phyloP scores from a whole-genome alignment of 2,888 invertebrate genomes.

The Plemyria rubiginata region DNA sequence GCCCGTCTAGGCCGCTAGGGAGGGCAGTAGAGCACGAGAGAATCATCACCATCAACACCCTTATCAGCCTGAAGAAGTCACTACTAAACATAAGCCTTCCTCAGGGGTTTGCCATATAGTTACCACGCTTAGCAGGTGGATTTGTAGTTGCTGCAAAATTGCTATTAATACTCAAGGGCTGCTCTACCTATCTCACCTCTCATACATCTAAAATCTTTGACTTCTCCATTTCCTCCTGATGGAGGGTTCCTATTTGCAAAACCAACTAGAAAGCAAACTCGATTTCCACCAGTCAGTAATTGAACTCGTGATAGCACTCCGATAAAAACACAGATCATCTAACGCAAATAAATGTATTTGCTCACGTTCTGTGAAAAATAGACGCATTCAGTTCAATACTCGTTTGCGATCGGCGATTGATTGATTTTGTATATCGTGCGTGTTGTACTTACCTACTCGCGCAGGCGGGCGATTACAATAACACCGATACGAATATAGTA shows the following conservation, averaged over 20 bases:
- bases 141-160: too few relatives aligned
- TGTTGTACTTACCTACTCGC: neutral
- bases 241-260: neutral
- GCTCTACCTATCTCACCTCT: too few relatives aligned
- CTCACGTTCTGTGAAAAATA: conserved; percentile 15
- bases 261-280: conserved; percentile 4
- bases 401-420: conserved; percentile 28
- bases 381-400: conserved; percentile 17
- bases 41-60: too few relatives aligned
- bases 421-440: conserved; percentile 28
- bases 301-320: conserved; percentile 15
- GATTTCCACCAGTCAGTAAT: conserved; percentile 8
- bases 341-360: conserved; percentile 26
- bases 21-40: too few relatives aligned
- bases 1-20: too few relatives aligned
- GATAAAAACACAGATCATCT: conserved; percentile 25
- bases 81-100: too few relatives aligned
- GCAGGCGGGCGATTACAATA: conserved; percentile 26
- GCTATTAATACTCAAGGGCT: too few relatives aligned
- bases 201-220: too few relatives aligned
- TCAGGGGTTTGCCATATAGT: too few relatives aligned
- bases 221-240: too few relatives aligned
- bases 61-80: too few relatives aligned
- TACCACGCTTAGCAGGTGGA: too few relatives aligned
- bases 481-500: conserved; percentile 30